A percentile compares a stretch with the other conserved stretches of the same genome.
phyloP scores from a whole-genome alignment of 2,797 vertebrate species.

The Gymnocypris eckloni region DNA sequence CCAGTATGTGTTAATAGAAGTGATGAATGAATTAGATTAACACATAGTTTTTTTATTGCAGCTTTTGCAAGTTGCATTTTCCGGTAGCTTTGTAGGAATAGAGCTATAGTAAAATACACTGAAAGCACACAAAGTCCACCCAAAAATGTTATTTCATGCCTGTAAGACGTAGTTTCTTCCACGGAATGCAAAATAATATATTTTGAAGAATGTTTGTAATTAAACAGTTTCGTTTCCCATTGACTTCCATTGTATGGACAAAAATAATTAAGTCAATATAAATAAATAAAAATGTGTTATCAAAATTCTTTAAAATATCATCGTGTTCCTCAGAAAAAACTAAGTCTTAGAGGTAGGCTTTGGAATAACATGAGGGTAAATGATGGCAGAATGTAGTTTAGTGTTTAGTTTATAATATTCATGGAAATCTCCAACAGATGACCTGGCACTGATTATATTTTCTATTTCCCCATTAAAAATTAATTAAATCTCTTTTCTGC shows the following conservation, averaged over 20 bases:
- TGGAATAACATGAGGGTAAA: not conserved
- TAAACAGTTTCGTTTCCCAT: not conserved
- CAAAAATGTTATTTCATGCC: not conserved
- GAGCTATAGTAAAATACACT: not conserved
- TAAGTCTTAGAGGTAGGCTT: not conserved
- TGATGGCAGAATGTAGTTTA: not conserved
- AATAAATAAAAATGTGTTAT: not conserved
- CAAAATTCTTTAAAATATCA: not conserved
- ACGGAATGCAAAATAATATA: not conserved
- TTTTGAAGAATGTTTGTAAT: not conserved
- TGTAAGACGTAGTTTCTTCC: not conserved
- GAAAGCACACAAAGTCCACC: not conserved
- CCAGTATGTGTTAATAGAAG: slow-evolving; percentile 11
- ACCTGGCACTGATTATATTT: not conserved
- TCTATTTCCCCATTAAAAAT: slow-evolving; percentile 23
- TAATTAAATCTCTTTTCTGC: slow-evolving; percentile 5
- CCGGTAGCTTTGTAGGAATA: not conserved
- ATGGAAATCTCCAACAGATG: slow-evolving; percentile 3
- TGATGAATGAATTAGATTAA: slow-evolving; percentile 2
- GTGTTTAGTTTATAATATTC: not conserved
- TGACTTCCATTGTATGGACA: not conserved
- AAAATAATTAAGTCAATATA: not conserved
- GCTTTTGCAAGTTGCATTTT: not conserved
- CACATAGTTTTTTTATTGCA: not conserved
- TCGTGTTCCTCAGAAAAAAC: not conserved